Base-by-base conservation (phyloP, 2,888 invertebrate genomes). In the Epinotia demarniana region DNA sequence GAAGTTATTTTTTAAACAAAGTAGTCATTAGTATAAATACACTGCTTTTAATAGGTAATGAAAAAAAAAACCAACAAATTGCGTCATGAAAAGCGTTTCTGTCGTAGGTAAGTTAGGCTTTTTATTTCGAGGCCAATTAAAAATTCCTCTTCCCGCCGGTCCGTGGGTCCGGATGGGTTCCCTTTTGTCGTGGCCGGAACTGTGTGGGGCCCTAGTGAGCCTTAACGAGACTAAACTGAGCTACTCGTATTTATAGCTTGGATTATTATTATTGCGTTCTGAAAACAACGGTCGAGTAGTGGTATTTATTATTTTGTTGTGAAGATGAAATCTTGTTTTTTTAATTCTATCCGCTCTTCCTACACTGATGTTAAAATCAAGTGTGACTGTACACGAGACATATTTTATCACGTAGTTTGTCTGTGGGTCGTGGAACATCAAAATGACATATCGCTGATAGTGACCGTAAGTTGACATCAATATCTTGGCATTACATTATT, bases 51-150 rank as follows among this genome's bases (percentile, higher is more conserved):
- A 68, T 68, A 58, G 13, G 23, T 23, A 68, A 68, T 64, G 46
- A n/a, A 64, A 64, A 46, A 46, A 72, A 46, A 61, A 13, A 23
- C 53, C 43, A 81, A 83, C 82, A 81, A 85, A 85, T 85, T 80
- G 81, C 80, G 79, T 78, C 78, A 81, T 83, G 80, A 85, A 85
- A 84, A 81, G 49, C 72, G 49, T 72, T 85, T 87, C 82, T 86
- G 84, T 85, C 82, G 83, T 84, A 85, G 86, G 84, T 85, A 86
- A 86, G 84, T 85, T 85, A 80, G 83, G 80, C 84, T 84, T 90
- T 68, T 89, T 90, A 90, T 92, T 90, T 88, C 82, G 85, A 86
- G 84, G 89, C 90, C 91, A 92, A 92, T 92, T 92, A 92, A 91
- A 92, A 90, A 90, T 88, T 88, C 87, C 86, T 88, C 89, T 89